phyloP scores from a whole-genome alignment of 1,140 invertebrate genomes.

The Xylocopa sonorina region DNA sequence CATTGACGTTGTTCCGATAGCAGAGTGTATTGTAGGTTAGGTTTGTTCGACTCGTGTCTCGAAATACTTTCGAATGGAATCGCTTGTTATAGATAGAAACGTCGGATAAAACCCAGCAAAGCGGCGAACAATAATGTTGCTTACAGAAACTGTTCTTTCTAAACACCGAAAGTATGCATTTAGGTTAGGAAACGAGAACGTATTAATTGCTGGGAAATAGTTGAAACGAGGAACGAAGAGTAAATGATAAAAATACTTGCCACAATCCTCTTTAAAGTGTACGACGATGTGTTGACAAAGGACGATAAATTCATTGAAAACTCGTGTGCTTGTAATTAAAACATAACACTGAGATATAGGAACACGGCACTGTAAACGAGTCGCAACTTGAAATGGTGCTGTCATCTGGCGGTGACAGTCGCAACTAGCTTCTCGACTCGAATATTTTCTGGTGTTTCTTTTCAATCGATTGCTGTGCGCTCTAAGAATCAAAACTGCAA shows the following conservation, averaged over 20 bases:
- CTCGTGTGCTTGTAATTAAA: neutral
- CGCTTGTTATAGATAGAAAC: neutral
- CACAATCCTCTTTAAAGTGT: rapidly evolving
- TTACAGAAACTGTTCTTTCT: too few species aligned
- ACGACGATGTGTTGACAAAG: neutral
- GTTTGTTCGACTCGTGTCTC: neutral
- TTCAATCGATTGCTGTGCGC: neutral
- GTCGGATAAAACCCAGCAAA: neutral
- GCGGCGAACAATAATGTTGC: neutral
- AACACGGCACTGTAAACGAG: neutral
- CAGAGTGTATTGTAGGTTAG: conserved; percentile 22
- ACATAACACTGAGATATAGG: neutral
- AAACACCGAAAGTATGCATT: neutral
- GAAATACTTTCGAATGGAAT: neutral
- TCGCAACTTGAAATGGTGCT: neutral
- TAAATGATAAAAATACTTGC: neutral
- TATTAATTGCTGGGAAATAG: neutral
- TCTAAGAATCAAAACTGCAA: too few species aligned
- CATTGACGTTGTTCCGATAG: neutral
- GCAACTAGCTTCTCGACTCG: neutral
- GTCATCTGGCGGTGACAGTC: neutral
- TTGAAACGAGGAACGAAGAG: neutral
- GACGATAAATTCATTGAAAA: neutral
- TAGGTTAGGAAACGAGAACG: conserved; percentile 1
- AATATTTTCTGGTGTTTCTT: neutral